phyloP scores from a whole-genome alignment of 2,888 invertebrate genomes.

The Pheosia tremula region DNA sequence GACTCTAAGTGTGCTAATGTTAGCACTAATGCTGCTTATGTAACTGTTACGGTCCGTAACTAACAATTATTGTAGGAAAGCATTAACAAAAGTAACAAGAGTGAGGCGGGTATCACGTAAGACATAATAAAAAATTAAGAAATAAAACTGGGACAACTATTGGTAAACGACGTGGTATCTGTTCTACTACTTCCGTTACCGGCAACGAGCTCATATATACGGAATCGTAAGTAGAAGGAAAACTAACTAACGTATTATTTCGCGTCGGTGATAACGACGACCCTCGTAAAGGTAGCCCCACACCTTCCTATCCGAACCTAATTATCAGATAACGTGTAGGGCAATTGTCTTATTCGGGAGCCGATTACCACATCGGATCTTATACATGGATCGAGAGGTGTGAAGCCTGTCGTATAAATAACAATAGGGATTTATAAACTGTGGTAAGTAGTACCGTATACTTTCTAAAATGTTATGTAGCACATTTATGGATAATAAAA shows the following conservation, averaged over 20 bases:
- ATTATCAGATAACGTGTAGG: too few species aligned
- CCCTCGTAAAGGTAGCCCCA: too few species aligned
- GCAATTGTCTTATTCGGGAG: too few species aligned
- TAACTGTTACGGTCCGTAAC: constrained; percentile 28
- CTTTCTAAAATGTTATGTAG: too few species aligned
- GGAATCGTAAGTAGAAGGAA: constrained; percentile 18
- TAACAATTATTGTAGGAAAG: constrained; percentile 26
- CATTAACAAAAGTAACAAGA: constrained; percentile 25
- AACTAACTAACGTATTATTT: constrained; percentile 11
- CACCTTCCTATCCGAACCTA: too few species aligned
- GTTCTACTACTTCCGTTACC: constrained; percentile 14
- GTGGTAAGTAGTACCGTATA: too few species aligned
- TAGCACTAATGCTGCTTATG: constrained; percentile 15
- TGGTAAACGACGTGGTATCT: constrained; percentile 22
- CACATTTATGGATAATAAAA: too few species aligned
- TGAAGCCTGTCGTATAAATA: too few species aligned
- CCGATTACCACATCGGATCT: too few species aligned
- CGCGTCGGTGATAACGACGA: not conserved
- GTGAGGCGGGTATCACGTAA: constrained; percentile 34
- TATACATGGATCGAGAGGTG: too few species aligned
- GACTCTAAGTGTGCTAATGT: not conserved
- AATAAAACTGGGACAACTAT: constrained; percentile 33
- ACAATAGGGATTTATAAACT: too few species aligned
- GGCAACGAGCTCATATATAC: not conserved
- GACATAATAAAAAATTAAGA: constrained; percentile 25